A percentile compares a stretch with the other conserved stretches of the same genome.
phyloP scores from a whole-genome alignment of 2,113 vertebrate genomes.

The Sylvietta virens region DNA sequence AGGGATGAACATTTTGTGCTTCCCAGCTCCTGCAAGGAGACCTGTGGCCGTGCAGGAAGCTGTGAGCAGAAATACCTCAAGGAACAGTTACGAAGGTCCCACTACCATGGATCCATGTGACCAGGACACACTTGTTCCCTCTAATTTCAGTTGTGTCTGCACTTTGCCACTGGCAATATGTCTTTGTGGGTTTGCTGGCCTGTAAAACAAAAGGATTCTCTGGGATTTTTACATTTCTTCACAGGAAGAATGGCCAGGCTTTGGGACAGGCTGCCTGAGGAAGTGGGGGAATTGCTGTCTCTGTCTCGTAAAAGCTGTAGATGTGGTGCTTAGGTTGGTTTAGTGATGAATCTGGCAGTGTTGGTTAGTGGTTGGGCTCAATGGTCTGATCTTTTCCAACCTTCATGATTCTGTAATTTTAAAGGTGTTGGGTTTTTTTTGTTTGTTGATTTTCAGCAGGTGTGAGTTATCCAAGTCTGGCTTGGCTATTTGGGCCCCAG shows the following conservation, averaged over 20 bases:
- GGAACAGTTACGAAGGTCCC: background rate
- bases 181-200: background rate
- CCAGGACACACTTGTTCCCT: background rate
- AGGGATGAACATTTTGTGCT: background rate
- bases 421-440: background rate
- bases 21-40: background rate
- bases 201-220: background rate
- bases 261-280: background rate
- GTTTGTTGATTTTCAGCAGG: background rate
- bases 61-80: background rate
- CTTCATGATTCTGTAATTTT: background rate
- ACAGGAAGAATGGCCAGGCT: background rate
- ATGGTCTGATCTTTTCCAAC: background rate
- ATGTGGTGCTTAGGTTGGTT: background rate
- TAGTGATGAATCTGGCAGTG: background rate
- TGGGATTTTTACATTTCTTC: background rate
- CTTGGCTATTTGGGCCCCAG: background rate
- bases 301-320: background rate
- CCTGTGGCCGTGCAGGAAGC: background rate
- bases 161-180: background rate
- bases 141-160: background rate
- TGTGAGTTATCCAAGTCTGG: background rate
- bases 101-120: background rate
- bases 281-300: background rate
- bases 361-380: background rate